Percentiles rank a stretch among this genome's conserved stretches.
Conservation (phyloP, 2,888 invertebrate species). For the Glomeris marginata region DNA sequence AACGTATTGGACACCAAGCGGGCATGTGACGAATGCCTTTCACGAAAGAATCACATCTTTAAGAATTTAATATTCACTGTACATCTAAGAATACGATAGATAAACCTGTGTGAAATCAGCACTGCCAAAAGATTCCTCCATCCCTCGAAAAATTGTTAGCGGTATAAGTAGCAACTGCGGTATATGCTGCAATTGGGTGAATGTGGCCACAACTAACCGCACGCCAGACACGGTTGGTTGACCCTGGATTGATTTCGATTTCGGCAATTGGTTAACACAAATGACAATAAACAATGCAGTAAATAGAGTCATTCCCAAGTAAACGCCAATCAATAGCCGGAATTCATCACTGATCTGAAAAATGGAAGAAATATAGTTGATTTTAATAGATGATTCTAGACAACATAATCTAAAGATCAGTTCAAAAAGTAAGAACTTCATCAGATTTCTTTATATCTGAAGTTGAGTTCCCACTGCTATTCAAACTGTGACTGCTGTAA, state of each 20-base stretch:
- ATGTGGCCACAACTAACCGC: conserved; percentile 70
- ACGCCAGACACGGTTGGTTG: conserved; percentile 49
- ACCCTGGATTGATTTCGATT: conserved; percentile 38
- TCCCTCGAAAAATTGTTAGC: conserved; percentile 88
- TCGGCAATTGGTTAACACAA: conserved; percentile 76
- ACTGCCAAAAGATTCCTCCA: conserved; percentile 93
- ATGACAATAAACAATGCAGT: conserved; percentile 75
- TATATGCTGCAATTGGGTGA: conserved; percentile 75
- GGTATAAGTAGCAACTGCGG: conserved; percentile 87
- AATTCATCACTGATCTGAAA: conserved; percentile 44
- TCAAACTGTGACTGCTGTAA: background rate
- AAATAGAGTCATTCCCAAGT: conserved; percentile 66
- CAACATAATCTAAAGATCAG: too few species aligned
- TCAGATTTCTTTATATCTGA: too few species aligned
- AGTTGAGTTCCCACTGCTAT: too few species aligned
- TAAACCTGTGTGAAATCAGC: conserved; percentile 42
- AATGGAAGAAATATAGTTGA: background rate
- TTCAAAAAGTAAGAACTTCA: too few species aligned
- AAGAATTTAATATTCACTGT: too few species aligned
- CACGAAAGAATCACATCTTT: too few species aligned
- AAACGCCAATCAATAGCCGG: conserved; percentile 75
- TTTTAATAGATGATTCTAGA: too few species aligned
- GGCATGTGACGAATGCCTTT: too few species aligned
- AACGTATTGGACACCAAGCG: conserved; percentile 62
- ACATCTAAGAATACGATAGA: too few species aligned